A percentile compares a stretch with the other conserved stretches of the same genome.
Evolutionary conservation across 2,797 vertebrate genomes (phyloP).

Genomic region (Ficedula albicollis): DNA sequence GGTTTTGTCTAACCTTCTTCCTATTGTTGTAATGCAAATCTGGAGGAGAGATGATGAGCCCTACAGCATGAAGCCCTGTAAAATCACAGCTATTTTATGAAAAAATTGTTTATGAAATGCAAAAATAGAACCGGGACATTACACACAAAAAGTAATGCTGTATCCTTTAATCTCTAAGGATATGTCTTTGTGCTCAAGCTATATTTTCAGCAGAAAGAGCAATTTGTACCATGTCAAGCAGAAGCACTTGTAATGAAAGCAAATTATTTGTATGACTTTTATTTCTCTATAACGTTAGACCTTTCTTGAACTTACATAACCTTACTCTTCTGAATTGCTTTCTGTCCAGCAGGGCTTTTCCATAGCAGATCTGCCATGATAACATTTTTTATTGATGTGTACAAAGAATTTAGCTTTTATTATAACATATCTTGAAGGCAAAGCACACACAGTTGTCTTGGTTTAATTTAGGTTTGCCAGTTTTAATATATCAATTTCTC

Average conservation of each 20-base stretch:
- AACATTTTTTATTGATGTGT: not conserved
- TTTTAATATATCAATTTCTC: no score
- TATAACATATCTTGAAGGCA: not conserved
- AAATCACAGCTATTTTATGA: not conserved
- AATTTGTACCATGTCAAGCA: not conserved
- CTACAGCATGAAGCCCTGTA: not conserved
- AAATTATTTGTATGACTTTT: constrained; percentile 11
- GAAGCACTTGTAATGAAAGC: not conserved
- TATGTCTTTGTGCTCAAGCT: not conserved
- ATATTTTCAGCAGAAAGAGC: not conserved
- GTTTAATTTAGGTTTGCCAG: no score
- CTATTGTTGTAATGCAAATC: not conserved
- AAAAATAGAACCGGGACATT: not conserved
- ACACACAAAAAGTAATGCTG: not conserved
- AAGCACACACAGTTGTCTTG: not conserved
- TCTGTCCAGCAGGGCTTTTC: not conserved
- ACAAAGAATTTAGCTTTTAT: not conserved
- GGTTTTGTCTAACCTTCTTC: not conserved
- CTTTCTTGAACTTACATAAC: not conserved
- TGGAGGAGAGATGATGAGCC: not conserved
- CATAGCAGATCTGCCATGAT: not conserved
- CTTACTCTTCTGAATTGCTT: not conserved
- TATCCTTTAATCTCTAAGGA: not conserved
- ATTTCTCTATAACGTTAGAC: not conserved
- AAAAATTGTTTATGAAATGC: not conserved